A percentile compares a stretch with the other conserved stretches of the same genome.
These are phyloP conservation scores for Florisuga fusca DNA, from an alignment of 2,797 vertebrate species.

Conservation along the genomic window DNA sequence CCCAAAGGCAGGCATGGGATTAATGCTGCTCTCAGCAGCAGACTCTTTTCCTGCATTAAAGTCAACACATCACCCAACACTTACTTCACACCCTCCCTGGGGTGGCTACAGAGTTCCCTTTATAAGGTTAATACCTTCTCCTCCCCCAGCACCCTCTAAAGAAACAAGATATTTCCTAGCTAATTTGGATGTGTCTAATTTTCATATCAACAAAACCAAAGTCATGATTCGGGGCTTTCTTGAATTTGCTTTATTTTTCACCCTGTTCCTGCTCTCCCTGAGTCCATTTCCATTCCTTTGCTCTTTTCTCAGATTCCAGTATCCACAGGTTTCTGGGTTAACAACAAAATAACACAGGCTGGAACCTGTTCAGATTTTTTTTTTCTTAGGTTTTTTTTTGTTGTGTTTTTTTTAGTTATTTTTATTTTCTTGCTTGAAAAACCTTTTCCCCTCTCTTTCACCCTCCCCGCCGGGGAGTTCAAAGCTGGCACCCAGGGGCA, in stretches of 20 bases:
- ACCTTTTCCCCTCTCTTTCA: conserved; percentile 60
- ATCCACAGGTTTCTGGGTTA: conserved; percentile 54
- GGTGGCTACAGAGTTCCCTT: conserved; percentile 58
- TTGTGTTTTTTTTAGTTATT: not conserved
- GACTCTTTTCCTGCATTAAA: conserved; percentile 73
- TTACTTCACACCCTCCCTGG: conserved; percentile 71
- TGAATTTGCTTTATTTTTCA: not conserved
- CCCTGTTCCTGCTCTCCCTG: not conserved
- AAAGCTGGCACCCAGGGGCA: conserved; percentile 63
- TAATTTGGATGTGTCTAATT: conserved; percentile 67
- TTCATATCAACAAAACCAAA: conserved; percentile 48
- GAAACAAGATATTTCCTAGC: conserved; percentile 65
- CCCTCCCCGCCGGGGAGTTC: conserved; percentile 58
- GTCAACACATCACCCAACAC: conserved; percentile 73
- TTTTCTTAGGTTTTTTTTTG: not conserved
- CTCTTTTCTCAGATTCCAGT: conserved; percentile 23
- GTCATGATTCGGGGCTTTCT: conserved; percentile 1
- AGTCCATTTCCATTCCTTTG: not conserved
- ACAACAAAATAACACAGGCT: conserved; percentile 43
- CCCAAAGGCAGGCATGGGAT: conserved; percentile 34
- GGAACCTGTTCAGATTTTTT: conserved; percentile 48
- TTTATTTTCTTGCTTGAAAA: conserved; percentile 66
- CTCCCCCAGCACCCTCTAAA: not conserved
- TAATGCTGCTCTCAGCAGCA: conserved; percentile 46
- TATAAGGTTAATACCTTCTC: conserved; percentile 44